A percentile compares a stretch with the other conserved stretches of the same genome.
Evolutionary conservation across 2,113 vertebrate genomes (phyloP).

Genomic region (Bolborhynchus lineola): DNA sequence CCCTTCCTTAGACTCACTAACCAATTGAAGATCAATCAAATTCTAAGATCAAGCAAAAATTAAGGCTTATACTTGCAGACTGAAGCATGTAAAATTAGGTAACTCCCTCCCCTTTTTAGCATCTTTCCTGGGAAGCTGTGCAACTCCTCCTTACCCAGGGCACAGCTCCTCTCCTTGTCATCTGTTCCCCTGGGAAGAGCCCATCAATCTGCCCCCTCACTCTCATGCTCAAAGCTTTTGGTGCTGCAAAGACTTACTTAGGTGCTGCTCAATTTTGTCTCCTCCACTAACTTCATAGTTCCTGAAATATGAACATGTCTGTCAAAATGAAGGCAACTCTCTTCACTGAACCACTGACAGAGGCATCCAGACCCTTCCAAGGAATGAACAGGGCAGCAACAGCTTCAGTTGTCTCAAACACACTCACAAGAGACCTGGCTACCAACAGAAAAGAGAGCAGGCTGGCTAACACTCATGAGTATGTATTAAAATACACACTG

Average conservation of each 20-base stretch:
- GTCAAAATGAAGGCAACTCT: neutral
- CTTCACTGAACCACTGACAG: neutral
- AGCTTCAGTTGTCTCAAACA: neutral
- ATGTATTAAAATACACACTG: neutral
- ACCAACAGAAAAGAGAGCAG: neutral
- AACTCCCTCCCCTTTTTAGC: neutral
- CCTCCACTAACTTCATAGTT: neutral
- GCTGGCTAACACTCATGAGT: fast-evolving
- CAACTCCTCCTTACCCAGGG: neutral
- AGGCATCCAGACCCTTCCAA: neutral
- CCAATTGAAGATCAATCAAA: neutral
- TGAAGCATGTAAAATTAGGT: neutral
- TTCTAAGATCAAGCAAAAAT: neutral
- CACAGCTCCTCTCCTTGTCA: neutral
- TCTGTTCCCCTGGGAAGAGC: neutral
- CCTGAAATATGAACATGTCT: neutral
- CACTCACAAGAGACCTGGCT: neutral
- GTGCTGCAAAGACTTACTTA: neutral
- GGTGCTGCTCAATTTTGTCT: neutral
- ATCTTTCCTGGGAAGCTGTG: neutral
- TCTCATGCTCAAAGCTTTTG: neutral
- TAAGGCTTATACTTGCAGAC: neutral
- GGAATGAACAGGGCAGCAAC: neutral
- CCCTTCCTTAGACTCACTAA: neutral
- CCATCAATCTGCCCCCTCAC: neutral